A percentile compares a stretch with the other conserved stretches of the same genome.
Conservation (phyloP, 2,888 invertebrate species). For the Keiferia lycopersicella region DNA sequence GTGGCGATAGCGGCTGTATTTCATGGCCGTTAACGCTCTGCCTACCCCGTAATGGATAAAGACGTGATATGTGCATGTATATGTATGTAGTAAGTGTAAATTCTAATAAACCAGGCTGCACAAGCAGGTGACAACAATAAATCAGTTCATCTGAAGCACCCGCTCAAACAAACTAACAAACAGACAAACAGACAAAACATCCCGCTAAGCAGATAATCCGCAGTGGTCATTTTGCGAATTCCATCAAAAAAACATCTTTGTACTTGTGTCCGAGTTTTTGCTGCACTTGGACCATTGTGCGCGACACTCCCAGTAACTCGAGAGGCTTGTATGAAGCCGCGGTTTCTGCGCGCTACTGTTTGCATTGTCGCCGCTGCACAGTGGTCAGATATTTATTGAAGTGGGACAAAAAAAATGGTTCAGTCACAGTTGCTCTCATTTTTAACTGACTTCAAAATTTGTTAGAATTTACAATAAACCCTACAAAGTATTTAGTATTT, state of each 20-base stretch:
- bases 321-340: conserved; percentile 43
- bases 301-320: conserved; percentile 44
- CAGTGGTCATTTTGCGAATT: conserved; percentile 50
- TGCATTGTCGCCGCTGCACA: conserved; percentile 41
- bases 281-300: conserved; percentile 39
- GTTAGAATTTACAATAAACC: too few relatives aligned
- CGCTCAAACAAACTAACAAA: conserved; percentile 10
- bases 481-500: too few relatives aligned
- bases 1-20: too few relatives aligned
- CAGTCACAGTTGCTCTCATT: conserved; percentile 31
- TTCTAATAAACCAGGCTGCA: too few relatives aligned
- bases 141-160: conserved; percentile 8
- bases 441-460: too few relatives aligned
- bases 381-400: conserved; percentile 52
- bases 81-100: too few relatives aligned
- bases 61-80: too few relatives aligned
- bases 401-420: conserved; percentile 43
- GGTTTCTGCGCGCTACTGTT: conserved; percentile 41
- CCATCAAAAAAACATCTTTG: conserved; percentile 5
- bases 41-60: too few relatives aligned
- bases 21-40: too few relatives aligned
- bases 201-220: conserved; percentile 26
- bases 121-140: conserved; percentile 20
- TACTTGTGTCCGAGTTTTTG: conserved; percentile 25
- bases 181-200: conserved; percentile 27